Evolutionary conservation across 2,113 vertebrate species (phyloP), one percentile per base, ranked within the genome.

Genomic region (Platichthys stellatus): DNA sequence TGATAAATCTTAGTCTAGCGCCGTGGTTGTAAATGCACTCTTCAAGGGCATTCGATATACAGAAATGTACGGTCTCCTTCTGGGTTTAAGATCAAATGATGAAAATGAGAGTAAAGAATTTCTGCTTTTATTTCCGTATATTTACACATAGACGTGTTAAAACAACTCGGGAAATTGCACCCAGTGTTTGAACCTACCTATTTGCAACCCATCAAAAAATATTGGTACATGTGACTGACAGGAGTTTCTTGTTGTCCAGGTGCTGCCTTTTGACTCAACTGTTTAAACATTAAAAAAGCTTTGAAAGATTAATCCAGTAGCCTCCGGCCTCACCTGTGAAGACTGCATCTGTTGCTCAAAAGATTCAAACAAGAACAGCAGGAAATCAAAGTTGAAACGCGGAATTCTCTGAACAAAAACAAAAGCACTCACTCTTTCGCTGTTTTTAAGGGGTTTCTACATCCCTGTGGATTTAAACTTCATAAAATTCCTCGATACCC

Each of bases 1-100:
- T 23, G 73, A 83, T 64, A 23, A 74, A 84, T 74, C 28, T 56
- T 15, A 67, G 63, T 63, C 72, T 63, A 72, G 10, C 24, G 24
- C 58, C 14, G 17, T 24, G 15, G 20, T 43, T 63, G 49, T 1
- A 23, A 57, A 76, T 47, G 49, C 63, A 75, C 28, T 38, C 31
- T 51, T 81, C 38, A 74, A 51, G 17, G 57, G 20, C n/a, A 65
- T 64, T 78, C 40, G 12, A 54, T 24, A 54, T 21, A 54, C 14
- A n/a, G 20, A 54, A 21, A 54, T n/a, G 7, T n/a, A n/a, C 0
- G n/a, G 8, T 54, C 5, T 51, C 47, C 47, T 18, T 15, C 15
- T 51, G 18, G 17, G 47, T 51, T 43, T 43, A 43, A 13, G 11
- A 43, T 51, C 47, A 51, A 51, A 5, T 51, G 6, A 18, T 5